Conservation (phyloP, 2,113 vertebrate genomes). For the Romanogobio albipinnatus region DNA sequence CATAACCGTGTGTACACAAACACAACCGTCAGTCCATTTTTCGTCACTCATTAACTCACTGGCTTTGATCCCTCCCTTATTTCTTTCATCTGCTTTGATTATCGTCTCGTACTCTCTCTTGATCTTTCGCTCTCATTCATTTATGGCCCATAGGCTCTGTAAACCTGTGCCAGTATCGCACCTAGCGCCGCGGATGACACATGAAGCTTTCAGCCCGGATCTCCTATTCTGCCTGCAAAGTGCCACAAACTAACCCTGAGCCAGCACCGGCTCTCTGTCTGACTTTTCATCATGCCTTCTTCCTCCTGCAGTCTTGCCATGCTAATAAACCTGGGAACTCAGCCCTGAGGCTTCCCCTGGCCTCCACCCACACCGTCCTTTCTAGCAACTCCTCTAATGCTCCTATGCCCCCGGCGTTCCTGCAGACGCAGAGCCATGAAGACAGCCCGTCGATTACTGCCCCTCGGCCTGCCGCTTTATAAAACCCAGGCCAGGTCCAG, state of each 20-base stretch:
- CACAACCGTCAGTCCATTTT: conserved; percentile 8
- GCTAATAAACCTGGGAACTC: conserved; percentile 66
- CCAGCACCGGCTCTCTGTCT: conserved; percentile 19
- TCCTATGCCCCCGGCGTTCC: conserved; percentile 22
- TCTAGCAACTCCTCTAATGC: conserved; percentile 33
- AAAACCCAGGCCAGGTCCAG: conserved; percentile 35
- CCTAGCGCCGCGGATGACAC: not conserved
- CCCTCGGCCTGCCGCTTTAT: conserved; percentile 55
- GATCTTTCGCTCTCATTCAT: conserved; percentile 4
- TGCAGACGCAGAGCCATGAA: conserved; percentile 47
- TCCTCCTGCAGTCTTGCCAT: conserved; percentile 39
- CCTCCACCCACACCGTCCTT: conserved; percentile 41
- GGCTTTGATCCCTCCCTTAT: conserved; percentile 21
- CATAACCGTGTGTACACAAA: conserved; percentile 34
- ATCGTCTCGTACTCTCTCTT: not conserved
- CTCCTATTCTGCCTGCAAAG: conserved; percentile 11
- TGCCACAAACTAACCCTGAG: conserved; percentile 41
- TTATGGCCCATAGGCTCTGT: conserved; percentile 2
- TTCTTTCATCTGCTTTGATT: conserved; percentile 6
- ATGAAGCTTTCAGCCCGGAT: conserved; percentile 28
- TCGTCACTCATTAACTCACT: conserved; percentile 3
- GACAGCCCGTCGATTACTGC: conserved; percentile 59
- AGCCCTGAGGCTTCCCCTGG: conserved; percentile 60
- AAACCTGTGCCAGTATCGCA: conserved; percentile 26
- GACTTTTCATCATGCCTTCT: conserved; percentile 15